These are phyloP conservation scores for Sanderia malayensis DNA, from an alignment of 30 jellyfish, hydroid and myxozoan genomes.

Conservation along the genomic window DNA sequence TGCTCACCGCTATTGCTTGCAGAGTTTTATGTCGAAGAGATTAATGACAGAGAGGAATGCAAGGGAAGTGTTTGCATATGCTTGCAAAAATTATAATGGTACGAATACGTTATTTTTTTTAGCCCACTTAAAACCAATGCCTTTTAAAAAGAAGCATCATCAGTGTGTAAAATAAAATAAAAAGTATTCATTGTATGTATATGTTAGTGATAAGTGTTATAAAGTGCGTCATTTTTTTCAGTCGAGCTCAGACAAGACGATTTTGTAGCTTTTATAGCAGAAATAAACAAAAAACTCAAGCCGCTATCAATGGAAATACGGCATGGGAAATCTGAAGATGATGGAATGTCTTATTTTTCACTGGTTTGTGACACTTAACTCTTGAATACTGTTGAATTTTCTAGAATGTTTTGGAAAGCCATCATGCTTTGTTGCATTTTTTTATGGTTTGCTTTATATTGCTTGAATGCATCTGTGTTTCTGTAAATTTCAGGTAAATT, in stretches of 20 bases:
- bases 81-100: constrained; percentile 34
- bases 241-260: constrained; percentile 44
- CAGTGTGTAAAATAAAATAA: too few species aligned
- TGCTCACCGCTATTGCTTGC: constrained; percentile 65
- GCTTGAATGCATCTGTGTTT: too few species aligned
- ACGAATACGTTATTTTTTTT: too few species aligned
- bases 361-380: too few species aligned
- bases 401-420: too few species aligned
- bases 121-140: too few species aligned
- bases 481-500: constrained; percentile 83
- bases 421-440: too few species aligned
- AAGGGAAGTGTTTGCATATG: constrained; percentile 32
- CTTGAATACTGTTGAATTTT: too few species aligned
- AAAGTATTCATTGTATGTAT: too few species aligned
- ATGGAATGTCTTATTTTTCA: constrained; percentile 60
- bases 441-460: too few species aligned
- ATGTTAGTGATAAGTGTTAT: constrained; percentile 31
- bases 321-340: constrained; percentile 86
- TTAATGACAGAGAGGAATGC: constrained; percentile 50
- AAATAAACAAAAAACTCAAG: constrained; percentile 66
- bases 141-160: constrained; percentile 24
- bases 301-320: constrained; percentile 71
- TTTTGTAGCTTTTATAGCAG: constrained; percentile 34
- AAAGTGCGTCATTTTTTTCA: constrained; percentile 51
- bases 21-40: constrained; percentile 52